A percentile compares a stretch with the other conserved stretches of the same genome.
Conservation (phyloP, 2,113 vertebrate genomes). For the Zapornia atra region DNA sequence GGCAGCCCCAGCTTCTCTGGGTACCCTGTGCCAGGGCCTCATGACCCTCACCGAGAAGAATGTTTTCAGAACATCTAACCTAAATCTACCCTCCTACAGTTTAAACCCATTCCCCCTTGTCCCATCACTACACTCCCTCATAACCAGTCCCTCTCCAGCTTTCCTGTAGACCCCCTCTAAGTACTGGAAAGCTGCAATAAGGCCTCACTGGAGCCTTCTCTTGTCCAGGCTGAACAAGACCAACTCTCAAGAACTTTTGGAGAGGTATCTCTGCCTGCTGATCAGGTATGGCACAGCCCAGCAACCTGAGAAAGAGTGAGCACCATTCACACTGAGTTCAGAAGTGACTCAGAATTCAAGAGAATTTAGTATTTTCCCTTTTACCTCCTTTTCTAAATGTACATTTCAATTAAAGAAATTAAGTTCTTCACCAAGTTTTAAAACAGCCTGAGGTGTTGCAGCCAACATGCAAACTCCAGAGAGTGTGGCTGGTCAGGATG, state of each 20-base stretch:
- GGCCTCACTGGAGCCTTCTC: no score
- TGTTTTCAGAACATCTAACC: no score
- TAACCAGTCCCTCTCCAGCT: no score
- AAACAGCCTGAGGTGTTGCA: neutral
- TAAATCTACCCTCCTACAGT: no score
- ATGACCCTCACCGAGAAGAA: no score
- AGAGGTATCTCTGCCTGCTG: neutral
- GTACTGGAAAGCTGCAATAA: no score
- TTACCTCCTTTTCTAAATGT: neutral
- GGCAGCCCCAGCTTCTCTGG: no score
- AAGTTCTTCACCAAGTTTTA: neutral
- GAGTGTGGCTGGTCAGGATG: neutral
- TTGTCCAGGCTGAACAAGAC: no score
- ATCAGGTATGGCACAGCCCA: neutral
- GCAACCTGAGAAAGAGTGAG: neutral
- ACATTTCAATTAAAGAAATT: neutral
- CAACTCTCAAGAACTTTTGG: neutral
- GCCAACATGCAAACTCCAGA: neutral
- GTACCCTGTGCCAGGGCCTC: no score
- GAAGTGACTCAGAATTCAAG: neutral
- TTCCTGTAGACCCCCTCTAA: no score
- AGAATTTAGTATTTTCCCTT: neutral
- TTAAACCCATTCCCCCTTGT: no score
- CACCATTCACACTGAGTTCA: rapidly evolving
- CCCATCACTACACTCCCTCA: no score